phyloP scores from a whole-genome alignment of 2,113 vertebrate species.

The Odontesthes bonariensis region DNA sequence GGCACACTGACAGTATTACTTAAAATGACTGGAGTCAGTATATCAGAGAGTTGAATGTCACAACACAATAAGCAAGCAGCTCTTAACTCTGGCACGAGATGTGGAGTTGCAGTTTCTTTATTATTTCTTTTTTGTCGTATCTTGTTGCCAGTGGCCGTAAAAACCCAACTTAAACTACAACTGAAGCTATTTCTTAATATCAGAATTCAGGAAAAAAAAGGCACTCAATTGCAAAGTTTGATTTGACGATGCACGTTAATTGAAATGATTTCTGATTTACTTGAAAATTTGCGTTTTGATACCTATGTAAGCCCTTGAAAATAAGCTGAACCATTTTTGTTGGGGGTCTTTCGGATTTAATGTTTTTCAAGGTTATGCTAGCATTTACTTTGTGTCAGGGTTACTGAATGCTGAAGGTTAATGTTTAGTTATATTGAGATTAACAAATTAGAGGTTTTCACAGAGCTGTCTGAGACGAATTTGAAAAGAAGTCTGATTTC shows the following conservation, averaged over 20 bases:
- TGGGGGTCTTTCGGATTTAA: conserved; percentile 34
- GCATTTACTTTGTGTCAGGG: conserved; percentile 37
- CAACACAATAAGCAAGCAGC: conserved; percentile 36
- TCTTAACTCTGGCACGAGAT: conserved; percentile 16
- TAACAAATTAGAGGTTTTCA: conserved; percentile 35
- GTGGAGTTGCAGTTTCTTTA: background rate
- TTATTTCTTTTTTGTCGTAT: background rate
- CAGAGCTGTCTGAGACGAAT: conserved; percentile 24
- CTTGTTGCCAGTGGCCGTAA: background rate
- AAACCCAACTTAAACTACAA: conserved; percentile 36
- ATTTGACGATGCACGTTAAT: conserved; percentile 45
- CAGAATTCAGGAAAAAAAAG: background rate
- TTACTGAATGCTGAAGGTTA: conserved; percentile 60
- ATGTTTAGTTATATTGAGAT: conserved; percentile 48
- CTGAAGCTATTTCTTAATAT: conserved; percentile 37
- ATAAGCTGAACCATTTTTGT: conserved; percentile 70
- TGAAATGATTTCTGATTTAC: conserved; percentile 60
- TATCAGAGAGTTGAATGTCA: conserved; percentile 69
- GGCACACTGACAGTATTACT: conserved; percentile 55
- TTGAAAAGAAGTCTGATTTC: background rate
- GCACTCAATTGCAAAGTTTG: conserved; percentile 9
- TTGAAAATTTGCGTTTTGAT: conserved; percentile 58
- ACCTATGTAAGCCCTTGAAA: conserved; percentile 66
- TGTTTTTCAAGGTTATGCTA: conserved; percentile 28
- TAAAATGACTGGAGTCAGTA: conserved; percentile 34